Evolutionary conservation across 2,888 invertebrate genomes (phyloP).

Genomic region (Drosophila kuntzei): DNA sequence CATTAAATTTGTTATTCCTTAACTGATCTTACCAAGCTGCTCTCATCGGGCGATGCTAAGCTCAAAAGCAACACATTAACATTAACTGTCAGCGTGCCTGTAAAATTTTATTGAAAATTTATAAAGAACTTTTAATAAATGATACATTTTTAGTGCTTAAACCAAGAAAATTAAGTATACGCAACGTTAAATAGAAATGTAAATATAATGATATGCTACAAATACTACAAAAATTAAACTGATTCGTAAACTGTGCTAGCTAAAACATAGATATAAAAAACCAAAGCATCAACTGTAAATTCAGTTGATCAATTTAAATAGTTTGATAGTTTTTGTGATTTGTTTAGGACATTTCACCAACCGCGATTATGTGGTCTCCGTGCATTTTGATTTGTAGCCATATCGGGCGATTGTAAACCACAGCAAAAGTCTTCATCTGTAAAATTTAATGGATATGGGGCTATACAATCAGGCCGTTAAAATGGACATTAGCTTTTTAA

Average conservation of each 20-base stretch:
- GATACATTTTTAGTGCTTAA: background rate
- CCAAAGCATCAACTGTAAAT: conserved; percentile 20
- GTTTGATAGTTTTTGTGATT: conserved; percentile 27
- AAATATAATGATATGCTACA: background rate
- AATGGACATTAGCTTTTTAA: conserved; percentile 2
- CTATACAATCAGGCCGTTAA: conserved; percentile 32
- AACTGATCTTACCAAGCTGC: conserved; percentile 92
- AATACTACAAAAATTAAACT: conserved; percentile 16
- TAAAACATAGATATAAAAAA: conserved; percentile 19
- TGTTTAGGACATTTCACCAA: conserved; percentile 74
- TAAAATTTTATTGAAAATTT: background rate
- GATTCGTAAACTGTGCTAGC: conserved; percentile 7
- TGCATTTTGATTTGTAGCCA: conserved; percentile 89
- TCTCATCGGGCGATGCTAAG: conserved; percentile 97
- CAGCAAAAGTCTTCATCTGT: conserved; percentile 96
- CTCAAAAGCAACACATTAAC: conserved; percentile 97
- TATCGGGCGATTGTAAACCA: conserved; percentile 92
- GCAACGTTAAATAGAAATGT: conserved; percentile 14
- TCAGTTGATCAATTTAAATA: conserved; percentile 9
- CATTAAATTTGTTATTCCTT: background rate
- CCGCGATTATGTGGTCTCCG: conserved; percentile 85
- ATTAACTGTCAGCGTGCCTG: conserved; percentile 96
- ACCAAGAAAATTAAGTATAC: conserved; percentile 13
- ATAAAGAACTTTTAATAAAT: background rate
- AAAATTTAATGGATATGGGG: conserved; percentile 82